Conservation (phyloP, 2,797 vertebrate genomes). For the Triplophysa bombifrons region DNA sequence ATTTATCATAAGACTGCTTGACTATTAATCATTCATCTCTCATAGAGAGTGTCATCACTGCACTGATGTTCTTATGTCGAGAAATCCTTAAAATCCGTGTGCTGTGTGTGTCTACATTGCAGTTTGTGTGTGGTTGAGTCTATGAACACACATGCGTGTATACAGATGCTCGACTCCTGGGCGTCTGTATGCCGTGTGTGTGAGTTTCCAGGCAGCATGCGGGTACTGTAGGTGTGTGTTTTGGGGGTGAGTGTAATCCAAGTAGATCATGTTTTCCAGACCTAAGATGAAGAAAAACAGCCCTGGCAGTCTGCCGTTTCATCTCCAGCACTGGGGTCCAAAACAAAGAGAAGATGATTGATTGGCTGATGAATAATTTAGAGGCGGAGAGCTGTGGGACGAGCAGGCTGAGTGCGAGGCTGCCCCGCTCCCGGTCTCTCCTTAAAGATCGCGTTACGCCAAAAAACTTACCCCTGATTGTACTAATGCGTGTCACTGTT, state of each 20-base stretch:
- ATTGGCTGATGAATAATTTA: slow-evolving; percentile 89
- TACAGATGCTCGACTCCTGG: slow-evolving; percentile 60
- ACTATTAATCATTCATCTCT: background rate
- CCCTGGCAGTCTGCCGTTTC: slow-evolving; percentile 81
- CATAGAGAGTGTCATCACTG: background rate
- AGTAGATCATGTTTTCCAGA: slow-evolving; percentile 83
- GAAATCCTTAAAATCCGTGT: background rate
- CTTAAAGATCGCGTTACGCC: slow-evolving; percentile 71
- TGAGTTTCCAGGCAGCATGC: slow-evolving; percentile 35
- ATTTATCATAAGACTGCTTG: background rate
- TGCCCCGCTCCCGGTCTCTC: slow-evolving; percentile 60
- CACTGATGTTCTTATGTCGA: background rate
- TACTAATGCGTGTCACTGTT: slow-evolving; percentile 75
- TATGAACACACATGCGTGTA: slow-evolving; percentile 43
- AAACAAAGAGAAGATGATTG: slow-evolving; percentile 89
- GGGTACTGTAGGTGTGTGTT: slow-evolving; percentile 57
- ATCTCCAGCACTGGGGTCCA: slow-evolving; percentile 85
- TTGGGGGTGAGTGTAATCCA: slow-evolving; percentile 73
- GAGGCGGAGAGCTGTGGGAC: slow-evolving; percentile 77
- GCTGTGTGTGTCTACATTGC: background rate
- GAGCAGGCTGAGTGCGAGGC: slow-evolving; percentile 57
- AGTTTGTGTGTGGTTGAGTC: background rate
- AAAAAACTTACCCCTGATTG: slow-evolving; percentile 75
- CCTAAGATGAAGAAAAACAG: slow-evolving; percentile 85
- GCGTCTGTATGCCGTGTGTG: slow-evolving; percentile 50